Evolutionary conservation across 2,888 invertebrate species (phyloP).

Genomic region (Drosophila pullipes): DNA sequence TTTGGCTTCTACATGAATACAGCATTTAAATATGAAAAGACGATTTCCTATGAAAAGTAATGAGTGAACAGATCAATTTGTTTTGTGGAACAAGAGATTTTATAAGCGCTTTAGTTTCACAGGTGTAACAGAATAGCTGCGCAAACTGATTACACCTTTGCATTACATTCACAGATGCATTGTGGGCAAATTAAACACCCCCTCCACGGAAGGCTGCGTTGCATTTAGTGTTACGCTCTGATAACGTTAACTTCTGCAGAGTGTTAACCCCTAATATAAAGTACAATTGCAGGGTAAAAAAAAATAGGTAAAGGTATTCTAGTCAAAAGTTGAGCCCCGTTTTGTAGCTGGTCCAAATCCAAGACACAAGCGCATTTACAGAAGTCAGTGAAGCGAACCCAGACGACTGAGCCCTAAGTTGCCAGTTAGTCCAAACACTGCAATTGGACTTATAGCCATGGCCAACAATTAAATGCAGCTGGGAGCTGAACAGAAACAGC

Average conservation of each 20-base stretch:
- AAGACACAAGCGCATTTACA: conserved; percentile 10
- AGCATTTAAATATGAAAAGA: neutral
- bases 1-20: neutral
- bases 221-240: conserved; percentile 61
- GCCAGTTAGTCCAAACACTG: conserved; percentile 5
- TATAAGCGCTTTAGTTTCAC: neutral
- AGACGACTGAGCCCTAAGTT: conserved; percentile 11
- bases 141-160: neutral
- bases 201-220: neutral
- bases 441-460: conserved; percentile 6
- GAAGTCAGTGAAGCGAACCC: conserved; percentile 33
- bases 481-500: conserved; percentile 10
- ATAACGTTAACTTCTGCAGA: conserved; percentile 34
- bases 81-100: neutral
- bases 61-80: neutral
- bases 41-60: neutral
- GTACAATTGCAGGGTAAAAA: neutral
- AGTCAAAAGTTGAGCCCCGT: neutral
- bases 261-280: conserved; percentile 3
- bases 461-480: conserved; percentile 12
- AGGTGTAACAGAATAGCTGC: neutral
- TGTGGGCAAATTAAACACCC: neutral
- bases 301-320: neutral
- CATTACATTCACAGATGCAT: neutral
- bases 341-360: conserved; percentile 22